Conservation (phyloP, 2,888 invertebrate genomes). For the Glaucopsyche alexis region DNA sequence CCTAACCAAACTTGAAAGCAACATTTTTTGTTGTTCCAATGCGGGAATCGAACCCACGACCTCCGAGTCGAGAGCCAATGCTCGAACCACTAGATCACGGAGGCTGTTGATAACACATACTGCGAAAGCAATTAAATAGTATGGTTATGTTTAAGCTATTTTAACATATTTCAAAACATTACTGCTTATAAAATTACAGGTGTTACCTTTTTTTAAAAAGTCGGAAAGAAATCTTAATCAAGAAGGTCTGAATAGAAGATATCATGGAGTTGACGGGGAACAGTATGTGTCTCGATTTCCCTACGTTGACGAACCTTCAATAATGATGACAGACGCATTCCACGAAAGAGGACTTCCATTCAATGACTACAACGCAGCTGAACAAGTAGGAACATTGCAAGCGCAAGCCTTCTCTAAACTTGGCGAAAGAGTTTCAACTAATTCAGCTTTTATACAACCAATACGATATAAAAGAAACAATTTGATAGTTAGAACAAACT, state of each 20-base stretch:
- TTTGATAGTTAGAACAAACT: conserved; percentile 68
- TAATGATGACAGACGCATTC: conserved; percentile 77
- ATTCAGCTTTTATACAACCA: conserved; percentile 82
- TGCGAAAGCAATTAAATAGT: too few relatives aligned
- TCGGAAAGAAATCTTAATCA: conserved; percentile 80
- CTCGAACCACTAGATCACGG: too few relatives aligned
- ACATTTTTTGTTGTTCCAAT: too few relatives aligned
- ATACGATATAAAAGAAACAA: conserved; percentile 77
- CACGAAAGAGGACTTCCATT: conserved; percentile 78
- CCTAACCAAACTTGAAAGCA: too few relatives aligned
- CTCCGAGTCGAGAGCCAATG: too few relatives aligned
- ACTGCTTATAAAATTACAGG: conserved; percentile 46
- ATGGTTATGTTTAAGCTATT: background rate
- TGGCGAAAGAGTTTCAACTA: conserved; percentile 81
- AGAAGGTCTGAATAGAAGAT: conserved; percentile 68
- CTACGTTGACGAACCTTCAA: conserved; percentile 78
- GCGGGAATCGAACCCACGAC: too few relatives aligned
- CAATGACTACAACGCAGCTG: conserved; percentile 76
- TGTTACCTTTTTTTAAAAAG: conserved; percentile 84
- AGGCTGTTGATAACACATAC: too few relatives aligned
- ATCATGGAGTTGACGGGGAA: conserved; percentile 81
- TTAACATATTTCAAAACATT: too few relatives aligned
- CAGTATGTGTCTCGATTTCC: conserved; percentile 81
- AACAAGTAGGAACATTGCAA: conserved; percentile 78
- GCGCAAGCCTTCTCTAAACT: conserved; percentile 77